Base-by-base conservation (phyloP, 1,140 invertebrate genomes). In the Aphis craccivora region DNA sequence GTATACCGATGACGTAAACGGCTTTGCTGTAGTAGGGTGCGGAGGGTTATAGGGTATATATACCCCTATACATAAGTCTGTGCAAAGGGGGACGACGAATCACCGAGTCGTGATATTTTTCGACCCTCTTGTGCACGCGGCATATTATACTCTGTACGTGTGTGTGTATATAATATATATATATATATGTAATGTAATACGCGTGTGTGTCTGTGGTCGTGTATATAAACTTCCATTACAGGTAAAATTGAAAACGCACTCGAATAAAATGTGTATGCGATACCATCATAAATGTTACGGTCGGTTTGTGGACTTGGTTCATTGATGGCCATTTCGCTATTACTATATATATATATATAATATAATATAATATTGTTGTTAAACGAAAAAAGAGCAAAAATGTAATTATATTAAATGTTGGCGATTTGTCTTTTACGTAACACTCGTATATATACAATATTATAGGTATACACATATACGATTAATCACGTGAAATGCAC, bases 31-130 rank as follows among this genome's bases (percentile, higher is more conserved):
- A n/a, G 25, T n/a, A 40, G 81, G 81, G 22, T 4, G 30, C 43
- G 35, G 86, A 22, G 45, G 43, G 45, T 76, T n/a, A 45, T n/a
- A 45, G 45, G 60, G 14, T n/a, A 76, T 76, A n/a, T 76, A n/a
- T 67, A 60, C 60, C 25, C 55, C 60, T n/a, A 11, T 86, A n/a
- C n/a, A 87, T 45, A 45, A 87, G 84, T 45, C 30, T 51, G 86
- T 11, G 30, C 30, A 87, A 87, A 87, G 30, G 45, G 84, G 45
- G 43, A 22, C 18, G 43, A 48, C 30, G 86, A 48, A 87, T 87
- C 86, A 51, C 43, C 45, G 86, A 87, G 45, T 87, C 45, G 86
- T 87, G 86, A 87, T 87, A 48, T 45, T 87, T 87, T 87, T 87
- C 86, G 45, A 87, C 86, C 86, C 86, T 87, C 83, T 84, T 43